phyloP scores from a whole-genome alignment of 2,797 vertebrate genomes.

The Molossus alvarezi region DNA sequence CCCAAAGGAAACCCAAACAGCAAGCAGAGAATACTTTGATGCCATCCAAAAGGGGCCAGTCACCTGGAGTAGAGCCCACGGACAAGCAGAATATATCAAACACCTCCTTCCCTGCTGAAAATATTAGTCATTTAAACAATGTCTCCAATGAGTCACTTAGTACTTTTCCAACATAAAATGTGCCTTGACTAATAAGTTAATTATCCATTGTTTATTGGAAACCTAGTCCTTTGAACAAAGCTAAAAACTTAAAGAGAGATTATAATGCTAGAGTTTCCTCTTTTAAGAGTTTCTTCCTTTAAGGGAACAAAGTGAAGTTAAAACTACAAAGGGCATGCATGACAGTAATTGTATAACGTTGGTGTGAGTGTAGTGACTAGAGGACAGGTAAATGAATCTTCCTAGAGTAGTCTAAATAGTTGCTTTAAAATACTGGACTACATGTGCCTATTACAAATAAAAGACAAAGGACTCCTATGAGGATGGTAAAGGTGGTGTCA shows the following conservation, averaged over 20 bases:
- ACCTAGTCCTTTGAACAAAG: neutral
- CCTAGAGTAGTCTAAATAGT: neutral
- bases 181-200: neutral
- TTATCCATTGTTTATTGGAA: neutral
- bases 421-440: conserved; percentile 33
- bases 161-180: neutral
- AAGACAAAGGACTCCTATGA: neutral
- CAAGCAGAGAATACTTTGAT: neutral
- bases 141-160: neutral
- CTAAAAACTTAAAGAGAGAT: neutral
- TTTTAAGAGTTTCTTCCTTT: neutral
- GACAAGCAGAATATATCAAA: neutral
- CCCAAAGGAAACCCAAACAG: neutral
- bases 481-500: neutral
- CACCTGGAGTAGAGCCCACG: rapidly evolving
- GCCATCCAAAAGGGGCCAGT: too few relatives aligned
- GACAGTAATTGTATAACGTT: neutral
- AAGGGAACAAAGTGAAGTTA: neutral
- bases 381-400: neutral
- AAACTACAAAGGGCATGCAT: neutral
- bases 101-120: neutral
- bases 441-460: neutral
- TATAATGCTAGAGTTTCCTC: neutral
- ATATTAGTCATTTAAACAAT: neutral
- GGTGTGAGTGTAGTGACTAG: neutral